phyloP scores from a whole-genome alignment of 2,797 vertebrate genomes.

The Tenualosa ilisha region DNA sequence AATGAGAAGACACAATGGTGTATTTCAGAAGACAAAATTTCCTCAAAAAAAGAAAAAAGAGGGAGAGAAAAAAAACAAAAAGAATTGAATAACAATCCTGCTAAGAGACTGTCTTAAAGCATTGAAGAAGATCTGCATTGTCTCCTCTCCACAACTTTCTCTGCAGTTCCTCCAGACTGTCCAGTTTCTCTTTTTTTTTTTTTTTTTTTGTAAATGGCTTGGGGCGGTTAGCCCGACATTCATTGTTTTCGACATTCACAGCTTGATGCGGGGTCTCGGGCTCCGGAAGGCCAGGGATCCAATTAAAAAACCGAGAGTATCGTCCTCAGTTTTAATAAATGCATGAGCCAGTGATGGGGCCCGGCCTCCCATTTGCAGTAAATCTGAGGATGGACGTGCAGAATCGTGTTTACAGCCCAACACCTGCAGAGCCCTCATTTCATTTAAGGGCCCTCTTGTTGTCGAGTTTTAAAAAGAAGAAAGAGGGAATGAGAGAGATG shows the following conservation, averaged over 20 bases:
- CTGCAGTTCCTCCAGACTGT: not conserved
- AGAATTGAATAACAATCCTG: not conserved
- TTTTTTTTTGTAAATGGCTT: not conserved
- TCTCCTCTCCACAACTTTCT: not conserved
- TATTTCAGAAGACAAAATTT: not conserved
- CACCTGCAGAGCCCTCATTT: conserved; percentile 23
- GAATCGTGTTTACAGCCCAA: not conserved
- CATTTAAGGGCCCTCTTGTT: conserved; percentile 22
- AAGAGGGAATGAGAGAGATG: not conserved
- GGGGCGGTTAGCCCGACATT: conserved; percentile 3
- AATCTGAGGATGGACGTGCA: conserved; percentile 20
- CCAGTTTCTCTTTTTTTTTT: not conserved
- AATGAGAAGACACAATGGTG: not conserved
- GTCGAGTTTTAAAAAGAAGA: conserved; percentile 5
- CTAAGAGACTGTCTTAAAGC: not conserved
- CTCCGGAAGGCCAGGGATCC: conserved; percentile 6
- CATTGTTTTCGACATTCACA: conserved; percentile 23
- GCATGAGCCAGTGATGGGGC: conserved; percentile 28
- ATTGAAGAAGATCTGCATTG: not conserved
- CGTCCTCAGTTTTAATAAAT: conserved; percentile 36
- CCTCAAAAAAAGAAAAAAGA: too few relatives aligned
- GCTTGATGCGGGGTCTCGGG: not conserved
- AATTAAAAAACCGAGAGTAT: conserved; percentile 28
- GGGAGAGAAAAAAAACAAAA: not conserved
- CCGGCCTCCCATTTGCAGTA: conserved; percentile 41